These are phyloP conservation scores for Drosophila kikkawai DNA, from an alignment of 1,140 invertebrate genomes.

Conservation along the genomic window DNA sequence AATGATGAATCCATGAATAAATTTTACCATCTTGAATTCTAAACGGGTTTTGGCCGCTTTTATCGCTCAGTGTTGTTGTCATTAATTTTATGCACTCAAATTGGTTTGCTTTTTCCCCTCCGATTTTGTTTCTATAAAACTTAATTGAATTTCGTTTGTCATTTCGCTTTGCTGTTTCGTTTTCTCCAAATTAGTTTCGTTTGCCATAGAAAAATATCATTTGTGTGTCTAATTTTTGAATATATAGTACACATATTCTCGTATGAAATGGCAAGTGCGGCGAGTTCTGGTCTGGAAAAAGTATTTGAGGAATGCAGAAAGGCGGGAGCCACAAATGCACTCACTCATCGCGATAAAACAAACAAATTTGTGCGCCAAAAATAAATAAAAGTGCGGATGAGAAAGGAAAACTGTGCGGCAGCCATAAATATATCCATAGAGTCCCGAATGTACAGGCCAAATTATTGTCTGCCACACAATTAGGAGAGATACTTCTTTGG, in stretches of 20 bases:
- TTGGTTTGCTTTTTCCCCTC: conserved; percentile 23
- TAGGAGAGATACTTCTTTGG: conserved; percentile 2
- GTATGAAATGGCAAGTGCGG: conserved; percentile 5
- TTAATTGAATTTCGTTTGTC: conserved; percentile 45
- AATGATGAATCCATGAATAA: conserved; percentile 73
- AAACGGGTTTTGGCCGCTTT: conserved; percentile 60
- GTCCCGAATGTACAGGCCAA: conserved; percentile 9
- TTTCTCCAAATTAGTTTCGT: conserved; percentile 32
- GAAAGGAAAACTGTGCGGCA: conserved; percentile 11
- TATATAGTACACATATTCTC: not conserved
- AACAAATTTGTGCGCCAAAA: conserved; percentile 10
- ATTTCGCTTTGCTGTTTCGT: conserved; percentile 25
- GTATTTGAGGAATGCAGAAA: conserved; percentile 12
- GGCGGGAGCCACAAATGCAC: conserved; percentile 7
- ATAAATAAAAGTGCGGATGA: conserved; percentile 13
- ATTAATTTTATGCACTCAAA: conserved; percentile 63
- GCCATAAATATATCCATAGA: conserved; percentile 35
- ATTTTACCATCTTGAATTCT: conserved; percentile 63
- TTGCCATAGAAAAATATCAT: not conserved
- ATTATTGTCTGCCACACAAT: conserved; percentile 10
- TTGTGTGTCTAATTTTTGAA: too few species aligned
- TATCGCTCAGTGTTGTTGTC: conserved; percentile 18
- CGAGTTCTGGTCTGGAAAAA: not conserved
- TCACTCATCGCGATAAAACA: conserved; percentile 7
- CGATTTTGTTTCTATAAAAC: conserved; percentile 24